Base-by-base conservation (phyloP, 2,113 vertebrate genomes). In the Aix galericulata region DNA sequence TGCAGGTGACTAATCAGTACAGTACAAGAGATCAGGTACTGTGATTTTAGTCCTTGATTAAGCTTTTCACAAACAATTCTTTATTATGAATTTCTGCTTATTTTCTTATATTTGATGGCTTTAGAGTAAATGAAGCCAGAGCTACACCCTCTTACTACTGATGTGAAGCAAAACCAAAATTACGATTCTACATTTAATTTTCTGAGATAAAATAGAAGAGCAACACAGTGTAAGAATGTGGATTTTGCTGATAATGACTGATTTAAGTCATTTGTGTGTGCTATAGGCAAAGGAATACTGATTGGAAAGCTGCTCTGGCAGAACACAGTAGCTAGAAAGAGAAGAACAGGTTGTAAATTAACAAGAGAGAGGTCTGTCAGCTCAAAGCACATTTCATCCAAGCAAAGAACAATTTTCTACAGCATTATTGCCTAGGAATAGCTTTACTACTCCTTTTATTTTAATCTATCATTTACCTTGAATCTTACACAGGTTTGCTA, bases 381-480 rank as follows among this genome's bases (percentile, higher is more conserved):
- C 76, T 87, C 77, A 25, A 26, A 94, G 67, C 25, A 96, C 53
- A 95, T 75, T 73, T 72, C 88, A 94, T 26, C 52, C 82, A 86
- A 85, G 50, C 22, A 36, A 95, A 78, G 64, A 91, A 25, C 13
- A 72, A 46, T 46, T 90, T 89, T 82, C 40, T 63, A 69, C 26
- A 88, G 69, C 56, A 72, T 17, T 68, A 38, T 50, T 90, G 68
- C 16, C 38, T 75, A 56, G 12, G 52, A 91, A 93, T 72, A 91
- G 31, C 26, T 82, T 95, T 58, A 82, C 27, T 34, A 89, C 59
- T 86, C 25, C 53, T 91, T 86, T 94, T 3, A 2, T 44, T 91
- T 93, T 79, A 89, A 52, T 26, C 29, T 86, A 46, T 71, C 58
- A 50, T 63, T 71, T 71, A 74, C 60, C 11, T 66, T 40, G 42